phyloP scores from a whole-genome alignment of 2,113 vertebrate genomes.

The Aix galericulata region DNA sequence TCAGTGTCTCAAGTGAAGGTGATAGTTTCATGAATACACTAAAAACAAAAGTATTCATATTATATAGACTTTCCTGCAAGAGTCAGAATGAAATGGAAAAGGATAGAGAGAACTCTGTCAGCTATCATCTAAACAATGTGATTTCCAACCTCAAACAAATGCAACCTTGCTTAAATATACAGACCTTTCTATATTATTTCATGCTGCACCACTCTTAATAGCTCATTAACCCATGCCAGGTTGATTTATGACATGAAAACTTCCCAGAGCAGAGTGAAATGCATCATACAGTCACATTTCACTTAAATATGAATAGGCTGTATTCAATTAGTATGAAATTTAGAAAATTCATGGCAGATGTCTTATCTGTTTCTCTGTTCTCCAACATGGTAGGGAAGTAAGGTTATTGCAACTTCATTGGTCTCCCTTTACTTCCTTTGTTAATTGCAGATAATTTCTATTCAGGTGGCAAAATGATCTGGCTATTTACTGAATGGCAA shows the following conservation, averaged over 20 bases:
- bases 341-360: neutral
- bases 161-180: conserved; percentile 19
- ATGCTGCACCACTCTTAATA: neutral
- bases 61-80: neutral
- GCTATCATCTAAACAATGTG: neutral
- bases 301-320: conserved; percentile 18
- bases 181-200: conserved; percentile 39
- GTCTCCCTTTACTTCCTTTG: neutral
- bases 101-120: neutral
- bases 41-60: neutral
- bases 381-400: neutral
- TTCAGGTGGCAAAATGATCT: neutral
- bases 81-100: neutral
- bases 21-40: neutral
- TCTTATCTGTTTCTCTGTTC: neutral
- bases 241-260: conserved; percentile 48
- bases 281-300: conserved; percentile 42
- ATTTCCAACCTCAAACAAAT: neutral
- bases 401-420: neutral
- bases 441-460: neutral
- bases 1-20: neutral
- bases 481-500: neutral
- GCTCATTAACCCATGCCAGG: conserved; percentile 21
- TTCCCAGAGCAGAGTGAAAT: conserved; percentile 44
- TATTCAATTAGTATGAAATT: conserved; percentile 39